Evolutionary conservation across 2,113 vertebrate genomes (phyloP).

Genomic region (Oncorhynchus clarkii): DNA sequence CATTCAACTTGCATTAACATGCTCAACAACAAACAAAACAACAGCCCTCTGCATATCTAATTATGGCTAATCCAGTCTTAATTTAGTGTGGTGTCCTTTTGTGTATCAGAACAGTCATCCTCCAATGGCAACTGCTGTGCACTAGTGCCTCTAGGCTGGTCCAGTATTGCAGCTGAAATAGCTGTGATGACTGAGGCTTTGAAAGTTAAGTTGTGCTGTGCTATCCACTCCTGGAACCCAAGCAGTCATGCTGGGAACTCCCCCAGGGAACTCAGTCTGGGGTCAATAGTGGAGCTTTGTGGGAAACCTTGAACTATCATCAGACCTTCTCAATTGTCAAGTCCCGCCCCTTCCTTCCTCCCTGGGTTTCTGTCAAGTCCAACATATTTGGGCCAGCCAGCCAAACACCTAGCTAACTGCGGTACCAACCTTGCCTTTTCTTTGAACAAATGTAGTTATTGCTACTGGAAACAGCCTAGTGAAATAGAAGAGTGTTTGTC

Average conservation of each 20-base stretch:
- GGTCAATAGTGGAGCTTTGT: neutral
- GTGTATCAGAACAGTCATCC: neutral
- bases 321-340: neutral
- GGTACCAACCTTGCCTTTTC: neutral
- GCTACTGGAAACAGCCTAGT: conserved; percentile 27
- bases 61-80: no score
- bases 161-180: no score
- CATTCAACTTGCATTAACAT: no score
- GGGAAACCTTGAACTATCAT: conserved; percentile 8
- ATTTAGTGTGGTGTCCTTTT: no score
- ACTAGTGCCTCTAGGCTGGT: no score
- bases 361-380: neutral
- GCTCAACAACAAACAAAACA: no score
- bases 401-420: conserved; percentile 10
- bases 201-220: neutral
- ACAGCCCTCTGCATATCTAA: no score
- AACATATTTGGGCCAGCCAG: neutral
- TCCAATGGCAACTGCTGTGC: neutral
- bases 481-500: conserved; percentile 26
- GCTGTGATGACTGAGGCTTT: neutral
- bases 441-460: neutral
- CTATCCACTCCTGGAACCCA: conserved; percentile 13
- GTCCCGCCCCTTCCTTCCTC: neutral
- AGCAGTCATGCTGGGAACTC: conserved; percentile 23
- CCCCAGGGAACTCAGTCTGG: conserved; percentile 12